Conservation (phyloP, 2,797 vertebrate species). For the Tympanoctomys barrerae region DNA sequence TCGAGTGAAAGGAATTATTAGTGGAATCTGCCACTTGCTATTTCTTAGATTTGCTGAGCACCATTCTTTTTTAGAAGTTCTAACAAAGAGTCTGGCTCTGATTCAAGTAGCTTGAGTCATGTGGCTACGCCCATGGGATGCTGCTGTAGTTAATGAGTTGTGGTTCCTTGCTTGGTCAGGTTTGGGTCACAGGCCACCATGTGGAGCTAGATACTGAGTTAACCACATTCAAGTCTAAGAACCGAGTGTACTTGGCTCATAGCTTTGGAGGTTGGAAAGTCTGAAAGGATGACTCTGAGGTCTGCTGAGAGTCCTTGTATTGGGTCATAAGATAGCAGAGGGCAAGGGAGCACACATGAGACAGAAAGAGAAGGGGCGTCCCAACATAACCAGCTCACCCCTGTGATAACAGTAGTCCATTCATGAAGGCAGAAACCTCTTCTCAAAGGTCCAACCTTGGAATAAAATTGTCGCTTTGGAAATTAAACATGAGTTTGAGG, state of each 20-base stretch:
- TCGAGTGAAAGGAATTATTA: too few relatives aligned
- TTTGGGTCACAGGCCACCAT: neutral
- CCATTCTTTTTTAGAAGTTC: constrained; percentile 8
- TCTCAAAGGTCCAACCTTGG: too few relatives aligned
- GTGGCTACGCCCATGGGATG: too few relatives aligned
- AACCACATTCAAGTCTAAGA: neutral
- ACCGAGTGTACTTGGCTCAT: neutral
- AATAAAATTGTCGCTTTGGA: neutral
- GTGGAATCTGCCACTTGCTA: neutral
- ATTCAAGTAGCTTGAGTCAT: too few relatives aligned
- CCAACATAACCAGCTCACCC: too few relatives aligned
- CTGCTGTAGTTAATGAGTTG: neutral
- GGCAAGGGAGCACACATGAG: neutral
- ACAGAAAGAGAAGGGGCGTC: neutral
- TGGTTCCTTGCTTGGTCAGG: neutral
- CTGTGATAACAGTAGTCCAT: too few relatives aligned
- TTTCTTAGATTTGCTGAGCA: neutral
- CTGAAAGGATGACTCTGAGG: too few relatives aligned
- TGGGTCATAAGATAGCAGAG: too few relatives aligned
- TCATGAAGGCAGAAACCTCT: too few relatives aligned
- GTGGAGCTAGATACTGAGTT: neutral
- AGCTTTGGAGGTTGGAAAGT: neutral
- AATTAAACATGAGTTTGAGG: neutral
- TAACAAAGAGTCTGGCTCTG: neutral
- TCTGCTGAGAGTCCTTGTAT: too few relatives aligned